These are phyloP conservation scores for Scomber scombrus DNA, from an alignment of 2,113 vertebrate species.

Conservation along the genomic window DNA sequence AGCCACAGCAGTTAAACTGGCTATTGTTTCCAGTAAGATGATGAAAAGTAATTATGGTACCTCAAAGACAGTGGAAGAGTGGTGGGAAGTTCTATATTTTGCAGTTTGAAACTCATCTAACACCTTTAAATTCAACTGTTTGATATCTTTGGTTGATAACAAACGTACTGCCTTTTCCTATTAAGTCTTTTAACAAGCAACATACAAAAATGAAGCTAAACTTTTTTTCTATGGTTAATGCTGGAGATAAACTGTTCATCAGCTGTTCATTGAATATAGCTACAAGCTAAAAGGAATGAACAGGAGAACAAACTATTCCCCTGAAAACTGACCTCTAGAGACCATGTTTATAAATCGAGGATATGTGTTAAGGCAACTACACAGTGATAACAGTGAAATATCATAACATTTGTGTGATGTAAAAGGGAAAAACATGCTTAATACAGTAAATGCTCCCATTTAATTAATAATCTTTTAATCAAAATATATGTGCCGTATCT, in stretches of 20 bases:
- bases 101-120: not conserved
- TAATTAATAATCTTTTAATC: conserved; percentile 28
- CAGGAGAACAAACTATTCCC: not conserved
- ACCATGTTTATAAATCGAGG: conserved; percentile 29
- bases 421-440: no score
- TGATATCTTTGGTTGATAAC: not conserved
- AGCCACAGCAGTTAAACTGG: not conserved
- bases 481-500: not conserved
- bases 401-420: no score
- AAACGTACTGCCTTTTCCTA: no score
- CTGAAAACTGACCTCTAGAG: conserved; percentile 23
- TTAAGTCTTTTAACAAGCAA: not conserved
- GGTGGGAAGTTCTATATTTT: not conserved
- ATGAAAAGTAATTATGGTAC: not conserved
- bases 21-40: conserved; percentile 4
- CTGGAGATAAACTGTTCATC: not conserved
- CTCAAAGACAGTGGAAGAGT: not conserved
- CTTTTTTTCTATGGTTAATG: not conserved
- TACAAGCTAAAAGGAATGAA: no score
- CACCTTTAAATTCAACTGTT: not conserved
- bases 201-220: no score
- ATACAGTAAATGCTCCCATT: no score
- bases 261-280: not conserved
- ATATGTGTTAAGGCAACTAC: conserved; percentile 26
- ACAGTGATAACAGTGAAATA: no score